These are phyloP conservation scores for Psephotus haematonotus DNA, from an alignment of 2,113 vertebrate genomes.

Conservation along the genomic window DNA sequence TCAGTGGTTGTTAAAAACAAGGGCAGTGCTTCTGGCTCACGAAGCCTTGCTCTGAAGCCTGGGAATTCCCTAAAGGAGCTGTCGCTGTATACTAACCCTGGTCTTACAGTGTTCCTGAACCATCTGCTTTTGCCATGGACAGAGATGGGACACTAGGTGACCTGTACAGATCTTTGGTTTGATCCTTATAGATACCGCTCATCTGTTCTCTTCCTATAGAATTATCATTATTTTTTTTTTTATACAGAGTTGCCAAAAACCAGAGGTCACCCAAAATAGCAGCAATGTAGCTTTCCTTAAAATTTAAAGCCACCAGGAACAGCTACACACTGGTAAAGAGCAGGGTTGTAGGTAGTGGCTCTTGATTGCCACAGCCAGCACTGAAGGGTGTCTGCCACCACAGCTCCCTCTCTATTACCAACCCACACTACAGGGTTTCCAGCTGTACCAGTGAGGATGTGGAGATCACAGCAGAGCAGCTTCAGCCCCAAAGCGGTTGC, in stretches of 20 bases:
- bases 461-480: neutral
- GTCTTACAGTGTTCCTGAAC: neutral
- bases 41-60: neutral
- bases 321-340: neutral
- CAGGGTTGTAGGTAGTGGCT: rapidly evolving
- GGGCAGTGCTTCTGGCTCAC: neutral
- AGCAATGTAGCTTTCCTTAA: neutral
- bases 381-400: rapidly evolving
- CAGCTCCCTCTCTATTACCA: rapidly evolving
- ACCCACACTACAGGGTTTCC: rapidly evolving
- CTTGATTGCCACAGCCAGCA: neutral
- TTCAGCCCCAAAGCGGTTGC: neutral
- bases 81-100: rapidly evolving
- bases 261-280: neutral
- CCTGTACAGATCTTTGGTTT: neutral
- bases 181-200: rapidly evolving
- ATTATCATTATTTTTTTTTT: neutral
- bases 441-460: rapidly evolving
- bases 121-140: neutral
- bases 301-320: neutral
- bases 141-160: neutral
- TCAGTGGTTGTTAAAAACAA: neutral
- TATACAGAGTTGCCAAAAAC: neutral
- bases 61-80: neutral
- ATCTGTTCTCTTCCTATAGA: neutral